Percentiles rank a stretch among this genome's conserved stretches.
Evolutionary conservation across 2,113 vertebrate species (phyloP).

Genomic region (Melanocharis versteri): DNA sequence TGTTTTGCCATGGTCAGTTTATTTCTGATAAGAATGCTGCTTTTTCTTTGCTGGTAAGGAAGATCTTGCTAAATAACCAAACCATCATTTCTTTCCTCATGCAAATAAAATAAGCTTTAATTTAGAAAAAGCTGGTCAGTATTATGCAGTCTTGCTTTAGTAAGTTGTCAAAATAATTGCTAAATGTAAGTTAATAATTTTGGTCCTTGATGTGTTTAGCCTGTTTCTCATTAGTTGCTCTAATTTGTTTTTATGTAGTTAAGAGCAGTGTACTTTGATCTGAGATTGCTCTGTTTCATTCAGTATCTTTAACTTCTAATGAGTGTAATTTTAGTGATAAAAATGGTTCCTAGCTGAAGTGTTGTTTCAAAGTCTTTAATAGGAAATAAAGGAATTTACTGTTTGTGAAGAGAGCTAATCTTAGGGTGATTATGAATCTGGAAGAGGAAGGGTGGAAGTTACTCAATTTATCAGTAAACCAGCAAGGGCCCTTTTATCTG

Average conservation of each 20-base stretch:
- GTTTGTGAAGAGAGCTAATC: not conserved
- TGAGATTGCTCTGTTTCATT: slow-evolving; percentile 29
- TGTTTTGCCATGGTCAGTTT: not conserved
- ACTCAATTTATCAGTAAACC: not conserved
- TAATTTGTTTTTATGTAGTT: slow-evolving; percentile 37
- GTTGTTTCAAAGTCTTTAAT: slow-evolving; percentile 20
- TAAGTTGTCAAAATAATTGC: slow-evolving; percentile 40
- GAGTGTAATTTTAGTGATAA: not conserved
- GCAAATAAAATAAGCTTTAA: not conserved
- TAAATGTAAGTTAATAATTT: not conserved
- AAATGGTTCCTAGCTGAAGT: not conserved
- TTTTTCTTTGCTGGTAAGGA: not conserved
- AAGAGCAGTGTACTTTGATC: slow-evolving; percentile 26
- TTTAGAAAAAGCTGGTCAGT: not conserved
- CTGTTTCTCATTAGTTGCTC: slow-evolving; percentile 25
- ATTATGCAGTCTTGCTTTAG: not conserved
- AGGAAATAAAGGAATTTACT: slow-evolving; percentile 16
- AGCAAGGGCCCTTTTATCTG: not conserved
- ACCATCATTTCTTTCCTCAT: not conserved
- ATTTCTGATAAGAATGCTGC: not conserved
- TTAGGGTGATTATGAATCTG: not conserved
- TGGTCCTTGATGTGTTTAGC: slow-evolving; percentile 21
- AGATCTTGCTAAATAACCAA: not conserved
- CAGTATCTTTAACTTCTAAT: slow-evolving; percentile 19
- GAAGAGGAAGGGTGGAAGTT: not conserved